Conservation (phyloP, 2,888 invertebrate species). For the Lycaena phlaeas region DNA sequence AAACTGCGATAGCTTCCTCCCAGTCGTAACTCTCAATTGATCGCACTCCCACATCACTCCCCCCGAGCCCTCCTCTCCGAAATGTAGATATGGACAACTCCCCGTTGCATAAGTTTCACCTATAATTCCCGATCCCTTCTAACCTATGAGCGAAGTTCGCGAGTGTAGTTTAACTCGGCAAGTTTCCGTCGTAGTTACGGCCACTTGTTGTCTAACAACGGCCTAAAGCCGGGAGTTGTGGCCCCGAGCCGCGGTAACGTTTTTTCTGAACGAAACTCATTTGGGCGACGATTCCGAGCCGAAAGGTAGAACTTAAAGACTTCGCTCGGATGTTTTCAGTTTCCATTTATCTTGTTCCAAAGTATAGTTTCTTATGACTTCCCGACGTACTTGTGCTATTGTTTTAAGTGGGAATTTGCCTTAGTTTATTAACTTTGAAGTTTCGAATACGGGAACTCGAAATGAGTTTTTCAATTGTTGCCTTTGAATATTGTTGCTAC, state of each 20-base stretch:
- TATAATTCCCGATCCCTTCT: slow-evolving; percentile 36
- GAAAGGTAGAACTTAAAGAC: neutral
- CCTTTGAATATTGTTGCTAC: too few relatives aligned
- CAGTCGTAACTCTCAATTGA: slow-evolving; percentile 43
- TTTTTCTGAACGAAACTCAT: neutral
- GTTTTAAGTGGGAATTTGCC: neutral
- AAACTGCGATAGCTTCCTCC: slow-evolving; percentile 22
- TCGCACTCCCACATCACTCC: slow-evolving; percentile 30
- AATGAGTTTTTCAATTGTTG: neutral
- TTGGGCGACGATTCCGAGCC: neutral
- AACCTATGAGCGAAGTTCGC: slow-evolving; percentile 22
- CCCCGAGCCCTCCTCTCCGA: slow-evolving; percentile 22
- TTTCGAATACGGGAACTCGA: neutral
- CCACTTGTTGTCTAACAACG: neutral
- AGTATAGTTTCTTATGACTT: neutral
- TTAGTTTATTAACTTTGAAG: neutral
- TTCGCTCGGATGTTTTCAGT: neutral
- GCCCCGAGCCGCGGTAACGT: neutral
- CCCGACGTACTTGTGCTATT: neutral
- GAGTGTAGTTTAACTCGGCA: slow-evolving; percentile 4
- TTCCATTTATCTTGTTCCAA: neutral
- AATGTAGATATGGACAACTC: slow-evolving; percentile 19
- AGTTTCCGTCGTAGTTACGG: neutral
- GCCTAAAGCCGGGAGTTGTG: neutral
- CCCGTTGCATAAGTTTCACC: slow-evolving; percentile 41